These are phyloP conservation scores for Rhamnusium bicolor DNA, from an alignment of 2,888 invertebrate species.

Conservation along the genomic window DNA sequence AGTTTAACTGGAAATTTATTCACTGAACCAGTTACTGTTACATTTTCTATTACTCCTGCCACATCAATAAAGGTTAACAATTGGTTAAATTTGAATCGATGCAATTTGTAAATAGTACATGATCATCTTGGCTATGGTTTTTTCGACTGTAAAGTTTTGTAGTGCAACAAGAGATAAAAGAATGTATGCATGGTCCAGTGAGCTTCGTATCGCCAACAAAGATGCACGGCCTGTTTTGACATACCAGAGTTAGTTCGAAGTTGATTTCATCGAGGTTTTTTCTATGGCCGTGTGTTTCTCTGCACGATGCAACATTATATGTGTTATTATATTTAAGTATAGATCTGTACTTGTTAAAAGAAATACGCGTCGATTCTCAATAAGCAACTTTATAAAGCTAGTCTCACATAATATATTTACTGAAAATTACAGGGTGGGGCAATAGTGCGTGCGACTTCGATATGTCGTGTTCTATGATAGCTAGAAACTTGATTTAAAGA, in stretches of 20 bases:
- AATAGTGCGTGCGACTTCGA: too few species aligned
- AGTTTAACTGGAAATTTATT: too few species aligned
- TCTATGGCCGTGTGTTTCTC: slow-evolving; percentile 40
- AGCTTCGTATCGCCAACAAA: slow-evolving; percentile 45
- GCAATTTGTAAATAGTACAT: background rate
- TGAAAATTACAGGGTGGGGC: too few species aligned
- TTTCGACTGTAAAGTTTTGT: background rate
- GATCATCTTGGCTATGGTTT: background rate
- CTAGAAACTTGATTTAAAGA: too few species aligned
- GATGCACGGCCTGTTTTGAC: slow-evolving; percentile 61
- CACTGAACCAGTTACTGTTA: background rate
- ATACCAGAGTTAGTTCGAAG: slow-evolving; percentile 57
- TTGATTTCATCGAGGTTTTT: slow-evolving; percentile 60
- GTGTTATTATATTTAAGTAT: background rate
- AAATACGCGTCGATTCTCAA: background rate
- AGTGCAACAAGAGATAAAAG: slow-evolving; percentile 25
- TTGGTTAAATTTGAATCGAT: background rate
- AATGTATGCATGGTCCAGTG: slow-evolving; percentile 44
- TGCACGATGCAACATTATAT: slow-evolving; percentile 41
- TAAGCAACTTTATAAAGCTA: background rate
- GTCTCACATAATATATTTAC: background rate
- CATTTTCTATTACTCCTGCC: background rate
- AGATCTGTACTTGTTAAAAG: background rate
- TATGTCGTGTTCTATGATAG: too few species aligned
- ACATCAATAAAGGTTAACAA: background rate